Base-by-base conservation (phyloP, 1,140 invertebrate species). In the Apis dorsata region DNA sequence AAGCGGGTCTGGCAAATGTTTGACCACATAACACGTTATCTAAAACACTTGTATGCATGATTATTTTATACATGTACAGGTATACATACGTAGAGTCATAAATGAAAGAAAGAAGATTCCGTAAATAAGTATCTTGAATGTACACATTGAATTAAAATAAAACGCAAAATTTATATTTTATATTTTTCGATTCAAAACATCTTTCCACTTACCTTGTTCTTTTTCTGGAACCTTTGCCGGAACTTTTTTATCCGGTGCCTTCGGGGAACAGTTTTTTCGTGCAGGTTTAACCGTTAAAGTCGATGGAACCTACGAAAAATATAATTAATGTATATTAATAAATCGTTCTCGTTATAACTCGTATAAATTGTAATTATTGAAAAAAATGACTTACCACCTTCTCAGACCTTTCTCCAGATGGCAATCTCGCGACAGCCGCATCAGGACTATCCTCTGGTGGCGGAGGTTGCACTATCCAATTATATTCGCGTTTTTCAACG, bases 391-490 rank as follows among this genome's bases (percentile, higher is more conserved):
- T 94, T 84, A 97, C 96, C 92, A 96, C 95, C 94, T 97, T 97
- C 93, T 97, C 96, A 80, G 96, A 96, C 86, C 96, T 94, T 94
- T 97, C 96, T 66, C 97, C 97, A 83, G 96, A 97, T 68, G 97
- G 97, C 89, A 97, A 94, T 84, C 97, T 94, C 53, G 97, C 97
- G 88, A 97, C 96, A 72, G 96, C 95, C 75, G 96, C 96, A 90
- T 97, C 97, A 5, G 97, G 96, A 92, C 96, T 96, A 93, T 97
- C 96, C 91, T 98, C 97, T 1, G 97, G 97, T 34, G 97, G 97
- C 79, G 97, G 97, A 72, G 97, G 97, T 91, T 98, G 96, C 81
- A 97, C 96, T 90, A 98, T 97, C 98, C 98, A 98, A 94, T 98
- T 98, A 94, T 98, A 98, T 92, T 97, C 97, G 84, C 97, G 94